Evolutionary conservation across 2,888 invertebrate species (phyloP).

Genomic region (Lochmaea capreae): DNA sequence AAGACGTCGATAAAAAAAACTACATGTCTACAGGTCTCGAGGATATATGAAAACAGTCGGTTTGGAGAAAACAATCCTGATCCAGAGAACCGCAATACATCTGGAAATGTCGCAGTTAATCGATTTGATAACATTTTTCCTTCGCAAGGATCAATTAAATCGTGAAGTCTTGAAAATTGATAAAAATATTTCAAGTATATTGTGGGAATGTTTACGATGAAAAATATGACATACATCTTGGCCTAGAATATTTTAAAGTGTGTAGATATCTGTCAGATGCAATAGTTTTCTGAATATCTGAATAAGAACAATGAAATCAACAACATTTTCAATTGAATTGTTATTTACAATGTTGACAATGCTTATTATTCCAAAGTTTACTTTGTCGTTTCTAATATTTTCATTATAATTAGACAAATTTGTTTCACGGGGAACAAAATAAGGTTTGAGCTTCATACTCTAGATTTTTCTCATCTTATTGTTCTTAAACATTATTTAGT

Average conservation of each 20-base stretch:
- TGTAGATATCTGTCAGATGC: background rate
- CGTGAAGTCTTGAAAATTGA: too few species aligned
- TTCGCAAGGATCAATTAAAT: too few species aligned
- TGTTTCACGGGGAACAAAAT: background rate
- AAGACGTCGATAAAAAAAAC: too few species aligned
- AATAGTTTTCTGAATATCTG: conserved; percentile 2
- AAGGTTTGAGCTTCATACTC: background rate
- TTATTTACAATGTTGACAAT: background rate
- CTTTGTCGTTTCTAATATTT: conserved; percentile 4
- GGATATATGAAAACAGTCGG: too few species aligned
- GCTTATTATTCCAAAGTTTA: background rate
- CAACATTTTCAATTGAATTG: background rate
- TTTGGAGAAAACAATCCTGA: too few species aligned
- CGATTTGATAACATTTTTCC: too few species aligned
- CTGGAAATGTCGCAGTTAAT: too few species aligned
- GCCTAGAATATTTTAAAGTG: background rate
- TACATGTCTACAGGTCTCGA: too few species aligned
- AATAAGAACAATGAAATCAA: background rate
- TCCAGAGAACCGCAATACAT: too few species aligned
- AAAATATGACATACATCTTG: background rate
- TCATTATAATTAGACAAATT: background rate
- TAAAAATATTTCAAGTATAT: background rate
- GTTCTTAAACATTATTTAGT: too few species aligned
- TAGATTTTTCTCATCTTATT: too few species aligned
- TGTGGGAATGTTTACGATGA: background rate